Evolutionary conservation across 1,140 invertebrate genomes (phyloP), one percentile per base, ranked within the genome.

Genomic region (Drosophila takahashii): DNA sequence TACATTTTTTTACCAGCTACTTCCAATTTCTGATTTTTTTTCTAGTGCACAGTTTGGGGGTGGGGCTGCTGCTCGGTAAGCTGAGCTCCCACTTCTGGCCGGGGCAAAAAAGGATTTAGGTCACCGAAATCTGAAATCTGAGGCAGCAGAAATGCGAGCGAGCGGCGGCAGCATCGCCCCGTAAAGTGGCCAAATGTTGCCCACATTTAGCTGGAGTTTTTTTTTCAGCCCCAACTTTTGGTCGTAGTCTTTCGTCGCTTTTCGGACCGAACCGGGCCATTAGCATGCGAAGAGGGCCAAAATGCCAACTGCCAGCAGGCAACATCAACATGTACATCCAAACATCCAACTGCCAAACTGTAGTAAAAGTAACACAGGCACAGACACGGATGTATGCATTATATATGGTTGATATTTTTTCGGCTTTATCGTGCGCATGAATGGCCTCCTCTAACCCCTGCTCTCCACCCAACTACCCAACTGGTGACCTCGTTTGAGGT

Each of bases 401-500:
- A 58, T 78, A 54, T 56, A 56, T 71, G 71, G 80, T 79, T 74
- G 62, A 85, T 77, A 73, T 73, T 83, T 76, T 70, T 87, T 89
- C 69, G 84, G 84, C 52, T 86, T 85, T 86, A 86, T 86, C 79
- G 78, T 80, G 84, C 77, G 84, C 84, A 77, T 89, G 84, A 89
- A 89, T 89, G 84, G 77, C 56, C 60, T 10, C 26, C 45, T 27
- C 9, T 60, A 13, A 13, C 37, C 34, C 50, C 11, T 37, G 13
- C 16, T 47, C 22, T 53, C 51, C 36, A 37, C 57, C 53, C 58
- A 4, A 16, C 42, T 52, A 34, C 18, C 66, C 65, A 45, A 8
- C 34, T 53, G 56, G 57, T 90, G 83, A 89, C 87, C 87, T 90
- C 87, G 77, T 90, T 90, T 90, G 89, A 90, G 87, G 87, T 90